Evolutionary conservation across 92 coral and sea anemone genomes (phyloP).

Genomic region (Siderastrea radians): DNA sequence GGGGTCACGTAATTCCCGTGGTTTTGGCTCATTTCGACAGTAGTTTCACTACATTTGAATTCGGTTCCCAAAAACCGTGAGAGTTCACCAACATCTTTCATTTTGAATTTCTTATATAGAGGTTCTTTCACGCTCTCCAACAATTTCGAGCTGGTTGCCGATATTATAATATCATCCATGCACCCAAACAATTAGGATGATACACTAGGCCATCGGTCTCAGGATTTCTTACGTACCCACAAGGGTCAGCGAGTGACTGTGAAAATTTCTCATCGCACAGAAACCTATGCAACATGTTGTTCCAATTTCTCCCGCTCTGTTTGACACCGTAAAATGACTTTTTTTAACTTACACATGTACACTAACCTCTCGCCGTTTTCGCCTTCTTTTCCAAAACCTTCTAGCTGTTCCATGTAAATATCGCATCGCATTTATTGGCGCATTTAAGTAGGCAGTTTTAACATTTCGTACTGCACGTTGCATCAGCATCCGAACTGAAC

Average conservation of each 20-base stretch:
- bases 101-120: conserved; percentile 47
- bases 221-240: conserved; percentile 28
- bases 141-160: conserved; percentile 30
- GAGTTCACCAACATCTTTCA: conserved; percentile 38
- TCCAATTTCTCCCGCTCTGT: conserved; percentile 78
- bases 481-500: conserved; percentile 69
- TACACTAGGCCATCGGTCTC: conserved; percentile 11
- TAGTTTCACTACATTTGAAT: conserved; percentile 12
- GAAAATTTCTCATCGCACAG: conserved; percentile 37
- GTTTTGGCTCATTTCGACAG: conserved; percentile 24
- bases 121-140: conserved; percentile 35
- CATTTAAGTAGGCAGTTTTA: conserved; percentile 55
- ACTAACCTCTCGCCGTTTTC: conserved; percentile 68
- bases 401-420: conserved; percentile 61
- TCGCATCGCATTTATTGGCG: conserved; percentile 55
- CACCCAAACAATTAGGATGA: conserved; percentile 68
- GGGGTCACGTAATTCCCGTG: conserved; percentile 46
- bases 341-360: conserved; percentile 46
- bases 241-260: conserved; percentile 57
- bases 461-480: conserved; percentile 61
- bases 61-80: conserved; percentile 41
- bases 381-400: conserved; percentile 50
- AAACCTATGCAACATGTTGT: conserved; percentile 62
- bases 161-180: conserved; percentile 54
- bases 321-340: conserved; percentile 76